Evolutionary conservation across 2,797 vertebrate species (phyloP).

Genomic region (Pygocentrus nattereri): DNA sequence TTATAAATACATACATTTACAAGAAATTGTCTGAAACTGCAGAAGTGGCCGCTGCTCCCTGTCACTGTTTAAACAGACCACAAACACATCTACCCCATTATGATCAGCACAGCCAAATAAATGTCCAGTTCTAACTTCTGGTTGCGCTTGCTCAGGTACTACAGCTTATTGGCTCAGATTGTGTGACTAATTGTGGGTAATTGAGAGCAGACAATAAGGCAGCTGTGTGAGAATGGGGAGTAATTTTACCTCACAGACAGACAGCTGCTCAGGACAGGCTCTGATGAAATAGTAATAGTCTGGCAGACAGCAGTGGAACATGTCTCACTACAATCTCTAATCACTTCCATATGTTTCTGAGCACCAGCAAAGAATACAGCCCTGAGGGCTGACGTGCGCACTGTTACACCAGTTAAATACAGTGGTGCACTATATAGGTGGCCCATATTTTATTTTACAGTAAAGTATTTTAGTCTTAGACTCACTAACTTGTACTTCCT

Average conservation of each 20-base stretch:
- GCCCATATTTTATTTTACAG: not conserved
- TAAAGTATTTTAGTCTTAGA: too few relatives aligned
- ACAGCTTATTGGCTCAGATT: conserved; percentile 11
- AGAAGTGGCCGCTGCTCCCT: not conserved
- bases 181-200: conserved; percentile 45
- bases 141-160: conserved; percentile 38
- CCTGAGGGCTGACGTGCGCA: conserved; percentile 6
- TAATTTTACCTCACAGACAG: conserved; percentile 48
- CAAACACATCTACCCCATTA: not conserved
- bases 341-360: conserved; percentile 46
- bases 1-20: not conserved
- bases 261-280: conserved; percentile 40
- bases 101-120: not conserved
- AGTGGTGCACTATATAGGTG: not conserved
- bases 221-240: conserved; percentile 40
- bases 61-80: not conserved
- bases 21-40: not conserved
- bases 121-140: not conserved
- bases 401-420: not conserved
- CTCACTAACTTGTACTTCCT: too few relatives aligned
- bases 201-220: conserved; percentile 48
- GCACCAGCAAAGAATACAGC: conserved; percentile 13
- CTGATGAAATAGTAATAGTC: conserved; percentile 43
- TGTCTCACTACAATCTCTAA: conserved; percentile 45
- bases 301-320: conserved; percentile 46